Percentiles rank a stretch among this genome's conserved stretches.
Conservation (phyloP, 2,113 vertebrate genomes). For the Chaenogobius annularis region DNA sequence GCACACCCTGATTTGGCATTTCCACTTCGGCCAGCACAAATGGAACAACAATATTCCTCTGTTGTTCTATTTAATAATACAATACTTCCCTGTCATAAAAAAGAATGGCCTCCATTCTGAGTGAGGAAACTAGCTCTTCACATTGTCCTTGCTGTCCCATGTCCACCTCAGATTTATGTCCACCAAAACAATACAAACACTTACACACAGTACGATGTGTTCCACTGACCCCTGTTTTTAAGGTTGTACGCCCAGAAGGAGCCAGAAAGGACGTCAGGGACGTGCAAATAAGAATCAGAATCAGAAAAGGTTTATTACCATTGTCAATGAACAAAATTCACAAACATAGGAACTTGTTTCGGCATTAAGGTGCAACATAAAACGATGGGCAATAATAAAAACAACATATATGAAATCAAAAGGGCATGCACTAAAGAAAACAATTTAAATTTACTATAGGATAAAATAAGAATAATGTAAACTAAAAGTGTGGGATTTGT, state of each 20-base stretch:
- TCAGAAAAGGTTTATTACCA: no score
- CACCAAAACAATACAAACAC: neutral
- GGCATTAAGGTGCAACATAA: no score
- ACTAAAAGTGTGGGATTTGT: no score
- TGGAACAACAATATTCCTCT: neutral
- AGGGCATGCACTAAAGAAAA: no score
- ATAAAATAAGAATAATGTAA: no score
- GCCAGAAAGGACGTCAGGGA: neutral
- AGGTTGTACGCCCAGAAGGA: neutral
- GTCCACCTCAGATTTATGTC: slow-evolving; percentile 1
- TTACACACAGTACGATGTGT: neutral
- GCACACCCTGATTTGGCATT: neutral
- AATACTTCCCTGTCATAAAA: neutral
- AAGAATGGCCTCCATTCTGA: neutral
- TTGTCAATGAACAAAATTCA: no score
- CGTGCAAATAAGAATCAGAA: no score
- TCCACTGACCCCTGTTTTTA: neutral
- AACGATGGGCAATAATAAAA: no score
- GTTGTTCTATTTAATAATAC: neutral
- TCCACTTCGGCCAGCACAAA: neutral
- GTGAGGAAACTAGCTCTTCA: slow-evolving; percentile 2
- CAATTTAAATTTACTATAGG: no score
- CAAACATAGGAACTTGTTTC: no score
- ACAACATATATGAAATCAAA: no score
- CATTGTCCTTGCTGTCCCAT: neutral